Conservation (phyloP, 2,113 vertebrate genomes). For the Pelecanoides urinatrix region DNA sequence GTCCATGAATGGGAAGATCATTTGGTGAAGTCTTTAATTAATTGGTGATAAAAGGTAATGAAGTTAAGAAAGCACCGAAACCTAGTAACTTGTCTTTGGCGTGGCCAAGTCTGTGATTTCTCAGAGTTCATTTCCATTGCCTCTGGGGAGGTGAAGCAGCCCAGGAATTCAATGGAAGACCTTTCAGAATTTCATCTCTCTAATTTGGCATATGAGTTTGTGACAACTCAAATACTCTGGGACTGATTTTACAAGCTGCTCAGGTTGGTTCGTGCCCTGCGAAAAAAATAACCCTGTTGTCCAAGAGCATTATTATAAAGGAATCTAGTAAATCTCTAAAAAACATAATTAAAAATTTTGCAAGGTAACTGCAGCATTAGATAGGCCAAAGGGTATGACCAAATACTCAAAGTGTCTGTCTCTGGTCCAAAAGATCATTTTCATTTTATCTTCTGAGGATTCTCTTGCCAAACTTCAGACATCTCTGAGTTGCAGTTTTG, state of each 20-base stretch:
- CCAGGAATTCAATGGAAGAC: background rate
- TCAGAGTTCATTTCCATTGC: constrained; percentile 53
- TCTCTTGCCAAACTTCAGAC: background rate
- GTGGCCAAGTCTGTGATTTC: constrained; percentile 16
- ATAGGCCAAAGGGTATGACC: background rate
- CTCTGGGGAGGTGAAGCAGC: background rate
- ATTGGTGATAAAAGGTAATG: constrained; percentile 58
- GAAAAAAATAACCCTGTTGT: background rate
- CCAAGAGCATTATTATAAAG: background rate
- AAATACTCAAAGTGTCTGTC: background rate
- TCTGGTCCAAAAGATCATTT: background rate
- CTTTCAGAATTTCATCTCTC: background rate
- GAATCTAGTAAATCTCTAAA: background rate
- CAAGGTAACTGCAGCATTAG: background rate
- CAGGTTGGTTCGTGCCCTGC: constrained; percentile 7
- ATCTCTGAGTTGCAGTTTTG: background rate
- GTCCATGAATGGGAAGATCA: background rate
- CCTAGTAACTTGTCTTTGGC: background rate
- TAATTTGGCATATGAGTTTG: constrained; percentile 17
- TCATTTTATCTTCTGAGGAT: background rate
- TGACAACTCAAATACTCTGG: background rate
- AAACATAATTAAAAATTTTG: background rate
- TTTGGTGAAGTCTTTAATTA: constrained; percentile 58
- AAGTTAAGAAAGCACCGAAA: background rate
- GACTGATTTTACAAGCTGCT: constrained; percentile 25